phyloP scores from a whole-genome alignment of 2,797 vertebrate species.

The Galaxias olidus region DNA sequence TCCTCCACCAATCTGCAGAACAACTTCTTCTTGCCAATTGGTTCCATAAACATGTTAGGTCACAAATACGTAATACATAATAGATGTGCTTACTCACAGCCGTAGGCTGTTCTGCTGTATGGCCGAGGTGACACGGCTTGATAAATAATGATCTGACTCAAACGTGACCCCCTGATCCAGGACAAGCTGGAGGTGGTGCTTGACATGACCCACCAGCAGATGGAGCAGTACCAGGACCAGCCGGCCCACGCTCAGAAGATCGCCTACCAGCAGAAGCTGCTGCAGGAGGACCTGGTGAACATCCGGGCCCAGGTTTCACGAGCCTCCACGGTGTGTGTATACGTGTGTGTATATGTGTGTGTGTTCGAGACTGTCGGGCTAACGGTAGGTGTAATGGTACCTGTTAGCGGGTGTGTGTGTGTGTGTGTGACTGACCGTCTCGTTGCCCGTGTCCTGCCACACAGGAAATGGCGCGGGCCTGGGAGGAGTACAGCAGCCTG shows the following conservation, averaged over 20 bases:
- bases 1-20: too few species aligned
- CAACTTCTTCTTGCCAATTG: too few species aligned
- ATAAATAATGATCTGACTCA: not conserved
- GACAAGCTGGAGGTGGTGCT: slow-evolving; percentile 92
- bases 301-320: slow-evolving; percentile 93
- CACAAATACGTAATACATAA: too few species aligned
- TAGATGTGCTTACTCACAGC: too few species aligned
- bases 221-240: slow-evolving; percentile 92
- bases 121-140: too few species aligned
- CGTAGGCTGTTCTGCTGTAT: too few species aligned
- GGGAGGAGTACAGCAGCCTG: slow-evolving; percentile 88
- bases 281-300: slow-evolving; percentile 93
- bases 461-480: slow-evolving; percentile 91
- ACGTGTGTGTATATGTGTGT: not conserved
- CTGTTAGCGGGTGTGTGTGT: not conserved
- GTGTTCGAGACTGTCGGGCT: not conserved
- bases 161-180: slow-evolving; percentile 61
- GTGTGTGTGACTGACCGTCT: slow-evolving; percentile 47
- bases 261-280: slow-evolving; percentile 89
- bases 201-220: slow-evolving; percentile 91
- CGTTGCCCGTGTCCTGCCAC: too few species aligned
- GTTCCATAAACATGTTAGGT: too few species aligned
- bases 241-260: slow-evolving; percentile 89
- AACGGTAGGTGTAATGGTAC: not conserved
- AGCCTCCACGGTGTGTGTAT: slow-evolving; percentile 80